Evolutionary conservation across 2,888 invertebrate genomes (phyloP).

Genomic region (Notodonta ziczac): DNA sequence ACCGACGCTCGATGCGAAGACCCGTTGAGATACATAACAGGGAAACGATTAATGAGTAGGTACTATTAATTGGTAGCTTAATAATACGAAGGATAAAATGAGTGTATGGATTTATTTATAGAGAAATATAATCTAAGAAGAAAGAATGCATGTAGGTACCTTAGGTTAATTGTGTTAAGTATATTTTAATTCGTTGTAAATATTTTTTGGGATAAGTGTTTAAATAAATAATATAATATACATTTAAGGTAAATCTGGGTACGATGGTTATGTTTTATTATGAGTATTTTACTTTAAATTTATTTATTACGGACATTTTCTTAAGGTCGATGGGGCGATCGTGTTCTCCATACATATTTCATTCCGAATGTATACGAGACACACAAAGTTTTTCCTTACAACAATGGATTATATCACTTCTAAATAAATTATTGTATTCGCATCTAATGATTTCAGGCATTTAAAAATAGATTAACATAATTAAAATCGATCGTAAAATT

Average conservation of each 20-base stretch:
- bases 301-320: neutral
- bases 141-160: neutral
- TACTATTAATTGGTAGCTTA: neutral
- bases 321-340: too few species aligned
- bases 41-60: constrained; percentile 25
- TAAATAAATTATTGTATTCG: too few species aligned
- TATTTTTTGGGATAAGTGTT: neutral
- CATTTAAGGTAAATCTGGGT: neutral
- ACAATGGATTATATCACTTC: too few species aligned
- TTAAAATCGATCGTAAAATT: too few species aligned
- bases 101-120: neutral
- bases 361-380: too few species aligned
- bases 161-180: neutral
- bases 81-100: neutral
- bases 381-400: too few species aligned
- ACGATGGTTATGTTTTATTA: too few species aligned
- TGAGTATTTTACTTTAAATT: too few species aligned
- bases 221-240: neutral
- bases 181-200: neutral
- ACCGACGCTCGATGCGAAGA: constrained; percentile 72
- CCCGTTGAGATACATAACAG: constrained; percentile 65
- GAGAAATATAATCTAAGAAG: too few species aligned
- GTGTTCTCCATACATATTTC: too few species aligned
- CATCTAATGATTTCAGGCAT: too few species aligned
- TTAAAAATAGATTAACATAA: too few species aligned